Conservation (phyloP, 2,888 invertebrate genomes). For the Ichneumon xanthorius region DNA sequence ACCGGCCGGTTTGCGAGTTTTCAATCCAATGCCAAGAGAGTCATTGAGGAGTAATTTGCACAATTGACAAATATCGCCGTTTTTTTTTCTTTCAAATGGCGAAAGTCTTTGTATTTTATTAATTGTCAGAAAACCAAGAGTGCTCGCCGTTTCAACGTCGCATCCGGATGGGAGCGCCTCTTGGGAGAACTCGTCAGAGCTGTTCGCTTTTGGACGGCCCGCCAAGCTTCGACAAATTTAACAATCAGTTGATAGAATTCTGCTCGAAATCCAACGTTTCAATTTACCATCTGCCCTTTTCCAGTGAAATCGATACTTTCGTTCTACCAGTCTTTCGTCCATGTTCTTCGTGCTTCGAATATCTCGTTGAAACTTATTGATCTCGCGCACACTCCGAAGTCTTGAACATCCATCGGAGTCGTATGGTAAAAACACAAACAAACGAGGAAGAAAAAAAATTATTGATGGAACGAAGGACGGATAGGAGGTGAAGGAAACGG, state of each 20-base stretch:
- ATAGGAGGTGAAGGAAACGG: slow-evolving; percentile 11
- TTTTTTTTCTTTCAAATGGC: background rate
- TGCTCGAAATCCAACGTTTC: background rate
- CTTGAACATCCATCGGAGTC: no score
- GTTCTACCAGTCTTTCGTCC: slow-evolving; percentile 45
- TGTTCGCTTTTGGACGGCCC: no score
- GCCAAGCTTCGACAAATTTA: no score
- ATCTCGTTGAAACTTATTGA: slow-evolving; percentile 61
- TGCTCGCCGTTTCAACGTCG: no score
- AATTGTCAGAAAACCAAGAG: no score
- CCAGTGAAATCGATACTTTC: slow-evolving; percentile 61
- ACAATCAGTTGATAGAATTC: no score
- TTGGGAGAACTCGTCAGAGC: no score
- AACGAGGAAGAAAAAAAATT: background rate
- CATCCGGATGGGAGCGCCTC: no score
- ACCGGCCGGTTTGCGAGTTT: background rate
- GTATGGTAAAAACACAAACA: no score
- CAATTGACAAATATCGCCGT: background rate
- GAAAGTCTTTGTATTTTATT: no score
- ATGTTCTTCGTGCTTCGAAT: slow-evolving; percentile 35
- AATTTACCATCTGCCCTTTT: no score
- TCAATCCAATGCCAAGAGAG: background rate
- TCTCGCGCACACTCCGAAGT: background rate
- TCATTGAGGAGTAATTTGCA: background rate
- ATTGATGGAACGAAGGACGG: slow-evolving; percentile 49